Evolutionary conservation across 2,113 vertebrate species (phyloP), one percentile per base, ranked within the genome.

Genomic region (Thomomys bottae): DNA sequence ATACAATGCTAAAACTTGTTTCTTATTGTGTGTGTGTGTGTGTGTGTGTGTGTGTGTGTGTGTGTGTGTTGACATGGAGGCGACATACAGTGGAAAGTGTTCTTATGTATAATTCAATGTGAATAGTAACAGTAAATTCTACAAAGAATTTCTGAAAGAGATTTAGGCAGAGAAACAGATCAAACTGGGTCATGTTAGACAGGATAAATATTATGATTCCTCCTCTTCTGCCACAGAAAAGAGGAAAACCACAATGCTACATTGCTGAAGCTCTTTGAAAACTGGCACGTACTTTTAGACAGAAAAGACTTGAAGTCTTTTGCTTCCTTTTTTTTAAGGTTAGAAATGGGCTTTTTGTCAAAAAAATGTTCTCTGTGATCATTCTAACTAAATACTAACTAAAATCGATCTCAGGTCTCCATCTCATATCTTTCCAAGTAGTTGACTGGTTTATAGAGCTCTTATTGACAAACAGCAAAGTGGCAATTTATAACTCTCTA

Each of bases 141-240:
- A 61, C 49, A 66, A 10, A 86, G 7, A 79, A 73, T 95, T 94
- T 89, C 79, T 88, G 64, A 86, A 88, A 36, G 1, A 82, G 72
- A 75, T 89, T 95, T 93, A 91, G 76, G 71, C 42, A 89, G 73
- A 36, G 28, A 86, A 70, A 49, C 64, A 94, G 77, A 87, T 95
- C 90, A 93, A 95, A 94, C n/a, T 89, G 80, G 89, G 88, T 95
- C 93, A 78, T 34, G 59, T 84, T 94, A 90, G 72, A 92, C 68
- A 87, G 45, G 34, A 88, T 94, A 92, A 93, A 94, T 96, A 95
- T 88, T 90, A 71, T 45, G 63, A 49, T 14, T 91, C 12, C 34
- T n/a, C n/a, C n/a, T 93, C 45, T 89, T 94, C 83, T 90, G 61
- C 67, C 38, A 78, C 23, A 76, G 59, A 86, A 95, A 94, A 93